Evolutionary conservation across 2,797 vertebrate species (phyloP).

Genomic region (Pseudocheirus occidentalis): DNA sequence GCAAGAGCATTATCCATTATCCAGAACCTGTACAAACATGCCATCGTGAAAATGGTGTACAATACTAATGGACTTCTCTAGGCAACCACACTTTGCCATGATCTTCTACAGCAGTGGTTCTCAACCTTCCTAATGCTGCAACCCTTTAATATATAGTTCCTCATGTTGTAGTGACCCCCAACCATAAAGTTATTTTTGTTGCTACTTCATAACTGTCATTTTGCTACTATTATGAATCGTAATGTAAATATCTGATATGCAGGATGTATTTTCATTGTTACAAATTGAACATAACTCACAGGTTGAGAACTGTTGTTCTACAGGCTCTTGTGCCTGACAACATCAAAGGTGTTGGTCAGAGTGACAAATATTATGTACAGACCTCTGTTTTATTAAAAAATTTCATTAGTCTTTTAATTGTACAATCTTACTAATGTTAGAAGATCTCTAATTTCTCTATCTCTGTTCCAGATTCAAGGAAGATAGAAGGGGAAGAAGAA

Average conservation of each 20-base stretch:
- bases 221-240: too few species aligned
- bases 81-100: background rate
- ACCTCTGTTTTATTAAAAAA: background rate
- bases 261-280: too few species aligned
- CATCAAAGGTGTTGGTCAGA: background rate
- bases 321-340: background rate
- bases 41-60: background rate
- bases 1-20: background rate
- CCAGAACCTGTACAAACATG: background rate
- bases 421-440: background rate
- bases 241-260: too few species aligned
- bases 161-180: too few species aligned
- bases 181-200: too few species aligned
- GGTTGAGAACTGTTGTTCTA: too few species aligned
- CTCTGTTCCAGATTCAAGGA: background rate
- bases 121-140: too few species aligned
- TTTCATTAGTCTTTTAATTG: background rate
- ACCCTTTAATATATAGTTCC: too few species aligned
- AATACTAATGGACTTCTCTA: background rate
- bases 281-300: too few species aligned
- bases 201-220: too few species aligned
- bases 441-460: background rate
- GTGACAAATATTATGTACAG: background rate
- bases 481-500: background rate
- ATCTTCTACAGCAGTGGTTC: too few species aligned